Evolutionary conservation across 2,797 vertebrate species (phyloP).

Genomic region (Halcyon badia): DNA sequence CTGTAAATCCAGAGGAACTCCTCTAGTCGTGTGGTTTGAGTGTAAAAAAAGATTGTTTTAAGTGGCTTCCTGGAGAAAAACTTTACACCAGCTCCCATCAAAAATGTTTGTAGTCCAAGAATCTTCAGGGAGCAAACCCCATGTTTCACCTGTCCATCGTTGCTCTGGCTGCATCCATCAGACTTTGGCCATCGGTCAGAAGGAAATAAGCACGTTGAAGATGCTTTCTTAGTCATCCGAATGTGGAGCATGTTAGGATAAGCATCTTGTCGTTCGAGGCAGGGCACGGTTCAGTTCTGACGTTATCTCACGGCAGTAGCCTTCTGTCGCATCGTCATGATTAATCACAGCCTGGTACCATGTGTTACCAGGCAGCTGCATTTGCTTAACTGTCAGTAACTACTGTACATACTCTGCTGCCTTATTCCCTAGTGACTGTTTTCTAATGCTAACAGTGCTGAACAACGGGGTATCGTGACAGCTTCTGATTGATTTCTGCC

Average conservation of each 20-base stretch:
- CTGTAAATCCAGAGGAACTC: background rate
- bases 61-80: background rate
- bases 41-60: background rate
- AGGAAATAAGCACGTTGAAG: background rate
- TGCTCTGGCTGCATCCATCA: background rate
- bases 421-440: conserved; percentile 52
- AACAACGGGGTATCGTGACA: conserved; percentile 54
- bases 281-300: conserved; percentile 51
- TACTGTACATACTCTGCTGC: background rate
- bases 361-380: conserved; percentile 67
- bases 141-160: rapidly evolving
- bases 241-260: background rate
- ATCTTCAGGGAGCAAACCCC: rapidly evolving
- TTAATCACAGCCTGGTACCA: conserved; percentile 51
- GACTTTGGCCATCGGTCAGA: rapidly evolving
- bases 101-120: background rate
- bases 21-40: background rate
- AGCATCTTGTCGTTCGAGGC: conserved; percentile 27
- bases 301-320: conserved; percentile 1
- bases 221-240: background rate
- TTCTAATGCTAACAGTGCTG: conserved; percentile 45
- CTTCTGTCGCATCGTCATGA: conserved; percentile 59
- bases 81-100: background rate
- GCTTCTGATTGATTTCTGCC: background rate
- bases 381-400: conserved; percentile 49